Evolutionary conservation across 2,797 vertebrate genomes (phyloP), one percentile per base, ranked within the genome.

Genomic region (Danionella dracula): DNA sequence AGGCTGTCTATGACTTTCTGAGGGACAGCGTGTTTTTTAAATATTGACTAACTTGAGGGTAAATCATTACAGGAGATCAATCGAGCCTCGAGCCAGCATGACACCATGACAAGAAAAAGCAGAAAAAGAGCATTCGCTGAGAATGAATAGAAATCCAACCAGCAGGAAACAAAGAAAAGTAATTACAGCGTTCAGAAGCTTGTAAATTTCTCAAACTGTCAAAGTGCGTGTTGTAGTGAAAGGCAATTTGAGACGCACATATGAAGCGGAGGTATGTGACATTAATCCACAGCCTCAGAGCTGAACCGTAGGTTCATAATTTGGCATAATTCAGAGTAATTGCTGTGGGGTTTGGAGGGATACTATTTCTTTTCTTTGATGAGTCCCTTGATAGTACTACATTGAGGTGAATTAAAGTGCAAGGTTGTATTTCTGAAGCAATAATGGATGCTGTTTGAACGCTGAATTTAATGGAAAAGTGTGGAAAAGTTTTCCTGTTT

Each of bases 31-130:
- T 50, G 75, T 65, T 74, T 77, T 77, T 80, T 78, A 79, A 80
- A 82, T 82, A 82, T 82, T 80, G 78, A 82, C 78, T 74, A 69
- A 74, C 67, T 73, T 59, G 49, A 63, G 62, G 66, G 63, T 64
- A 53, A 71, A 70, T 66, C 71, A 66, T 73, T 75, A 71, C 59
- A 29, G 40, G 46, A 74, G 73, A 78, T 79, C 75, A 76, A 78
- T 76, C 13, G 35, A 40, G 50, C 40, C 46, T 64, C 17, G 19
- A 42, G 13, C 20, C 34, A 40, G 38, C 4, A 27, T 58, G 41
- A 63, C 9, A 50, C 21, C 41, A 19, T 4, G 8, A 15, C 0
- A 29, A 11, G 13, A 29, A 57, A 29, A 35, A 5, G 0, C 1
- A 6, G 48, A 53, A 56, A 32, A 34, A 1, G 2, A 51, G 21